Base-by-base conservation (phyloP, 2,888 invertebrate genomes). In the Clunio marinus region DNA sequence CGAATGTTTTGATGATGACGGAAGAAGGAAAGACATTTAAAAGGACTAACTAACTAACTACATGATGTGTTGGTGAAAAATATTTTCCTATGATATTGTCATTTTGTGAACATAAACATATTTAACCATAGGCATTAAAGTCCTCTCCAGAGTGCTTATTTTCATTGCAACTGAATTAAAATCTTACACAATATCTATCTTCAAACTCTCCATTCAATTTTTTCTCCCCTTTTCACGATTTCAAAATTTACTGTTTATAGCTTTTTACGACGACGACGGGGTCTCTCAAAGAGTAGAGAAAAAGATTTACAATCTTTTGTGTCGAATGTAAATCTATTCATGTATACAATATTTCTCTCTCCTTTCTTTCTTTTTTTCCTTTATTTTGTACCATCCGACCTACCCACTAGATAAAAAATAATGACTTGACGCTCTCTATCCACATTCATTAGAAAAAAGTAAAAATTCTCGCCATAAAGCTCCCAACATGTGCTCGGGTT, bases 171-270 rank as follows among this genome's bases (percentile, higher is more conserved):
- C n/a, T n/a, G n/a, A n/a, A n/a, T n/a, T n/a, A n/a, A n/a, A n/a
- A n/a, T n/a, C n/a, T n/a, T n/a, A n/a, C n/a, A n/a, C n/a, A n/a
- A n/a, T n/a, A n/a, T n/a, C n/a, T n/a, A n/a, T n/a, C n/a, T n/a
- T n/a, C n/a, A n/a, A n/a, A n/a, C n/a, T n/a, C n/a, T n/a, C n/a
- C n/a, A n/a, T n/a, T n/a, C n/a, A n/a, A n/a, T n/a, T n/a, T n/a
- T n/a, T n/a, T n/a, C n/a, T n/a, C n/a, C n/a, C n/a, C n/a, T n/a
- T n/a, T n/a, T n/a, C n/a, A n/a, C n/a, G n/a, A n/a, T n/a, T n/a
- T n/a, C n/a, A n/a, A n/a, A n/a, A n/a, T n/a, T n/a, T n/a, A n/a
- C 57, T 57, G 57, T 57, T 57, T 59, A 59, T 59, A 17, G 59
- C 59, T 59, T 35, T 59, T 57, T 8, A 32, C 32, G 32, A 32